Percentiles rank a stretch among this genome's conserved stretches.
Conservation (phyloP, 1,140 invertebrate genomes). For the Eciton burchellii region DNA sequence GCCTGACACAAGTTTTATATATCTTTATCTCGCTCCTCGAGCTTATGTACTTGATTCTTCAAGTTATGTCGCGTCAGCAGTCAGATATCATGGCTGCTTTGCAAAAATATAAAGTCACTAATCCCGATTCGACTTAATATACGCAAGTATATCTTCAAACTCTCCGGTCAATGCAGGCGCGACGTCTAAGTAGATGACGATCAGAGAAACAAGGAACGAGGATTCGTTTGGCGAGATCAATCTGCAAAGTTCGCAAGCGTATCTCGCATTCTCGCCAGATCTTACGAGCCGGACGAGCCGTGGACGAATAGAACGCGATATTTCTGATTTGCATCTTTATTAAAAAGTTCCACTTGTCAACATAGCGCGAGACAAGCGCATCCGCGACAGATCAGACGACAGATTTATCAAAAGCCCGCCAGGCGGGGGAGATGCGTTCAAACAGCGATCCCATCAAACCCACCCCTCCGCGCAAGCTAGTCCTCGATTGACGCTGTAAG, state of each 20-base stretch:
- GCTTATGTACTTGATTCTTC: no score
- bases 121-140: no score
- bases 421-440: constrained; percentile 14
- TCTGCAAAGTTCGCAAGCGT: constrained; percentile 1
- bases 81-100: no score
- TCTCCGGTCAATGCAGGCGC: no score
- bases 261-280: constrained; percentile 3
- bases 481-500: constrained; percentile 13
- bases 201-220: no score
- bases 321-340: constrained; percentile 66
- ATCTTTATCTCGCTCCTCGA: no score
- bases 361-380: constrained; percentile 39
- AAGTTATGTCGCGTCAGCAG: no score
- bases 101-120: no score
- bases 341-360: constrained; percentile 52
- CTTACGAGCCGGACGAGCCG: background rate
- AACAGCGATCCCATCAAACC: constrained; percentile 54
- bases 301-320: constrained; percentile 39
- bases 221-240: background rate
- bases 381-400: constrained; percentile 18
- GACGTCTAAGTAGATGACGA: no score
- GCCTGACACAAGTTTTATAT: no score
- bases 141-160: no score
- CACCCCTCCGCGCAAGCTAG: background rate
- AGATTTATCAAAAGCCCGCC: constrained; percentile 53